Evolutionary conservation across 2,888 invertebrate species (phyloP), one percentile per base, ranked within the genome.

Genomic region (Dynastes maya): DNA sequence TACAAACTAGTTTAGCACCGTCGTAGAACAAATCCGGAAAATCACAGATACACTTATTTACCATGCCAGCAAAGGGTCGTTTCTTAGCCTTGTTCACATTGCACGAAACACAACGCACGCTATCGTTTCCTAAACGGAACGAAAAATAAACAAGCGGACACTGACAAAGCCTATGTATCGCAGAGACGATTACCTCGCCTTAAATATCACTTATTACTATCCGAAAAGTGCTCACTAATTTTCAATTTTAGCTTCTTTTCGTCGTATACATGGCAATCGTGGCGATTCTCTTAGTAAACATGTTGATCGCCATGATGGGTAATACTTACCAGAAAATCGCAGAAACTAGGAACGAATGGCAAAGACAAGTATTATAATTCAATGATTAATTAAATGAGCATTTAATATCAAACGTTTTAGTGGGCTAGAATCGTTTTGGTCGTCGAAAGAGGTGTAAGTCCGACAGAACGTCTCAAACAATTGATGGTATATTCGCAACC

Each of bases 281-380:
- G 27, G 97, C 97, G 0, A 95, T 99, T 79, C 90, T 99, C 49
- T 90, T 99, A 78, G 97, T 99, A 72, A 99, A 99, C 91, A 97
- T 99, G 97, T 91, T 99, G 89, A 99, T 99, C 86, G 98, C 98
- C 81, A 99, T 99, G 98, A 99, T 99, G 99, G 99, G 98, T 0
- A 98, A 98, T 89, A 99, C 99, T 2, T 99, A 99, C 88, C 97
- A 98, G 88, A 97, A 98, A 90, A 98, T 99, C 83, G 97, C 97
- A 0, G 97, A 98, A 89, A 98, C 98, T 0, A 92, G 97, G 83
- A 98, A 98, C 88, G 98, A 99, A 89, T 99, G 98, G 98, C 98
- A 98, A 89, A 90, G 99, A 86, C 95, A 95, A 91, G 94, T 94
- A 88, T 27, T 16, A 5, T 5, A 11, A 45, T 58, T n/a, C 13